Base-by-base conservation (phyloP, 2,888 invertebrate genomes). In the Sycophila texana region DNA sequence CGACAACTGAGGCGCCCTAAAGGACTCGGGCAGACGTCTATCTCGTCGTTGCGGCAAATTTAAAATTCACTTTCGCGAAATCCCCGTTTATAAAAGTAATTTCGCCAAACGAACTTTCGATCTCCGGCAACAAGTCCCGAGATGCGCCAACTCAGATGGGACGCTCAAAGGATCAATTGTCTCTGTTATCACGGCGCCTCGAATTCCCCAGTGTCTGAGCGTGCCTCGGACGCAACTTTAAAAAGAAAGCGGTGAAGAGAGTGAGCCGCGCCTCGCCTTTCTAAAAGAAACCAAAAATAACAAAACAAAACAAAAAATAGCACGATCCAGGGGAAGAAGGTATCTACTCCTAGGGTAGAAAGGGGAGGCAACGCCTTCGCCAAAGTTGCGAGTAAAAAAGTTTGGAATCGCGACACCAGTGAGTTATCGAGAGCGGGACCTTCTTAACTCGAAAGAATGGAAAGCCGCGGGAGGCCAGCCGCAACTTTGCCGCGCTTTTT, bases 301-400 rank as follows among this genome's bases (percentile, higher is more conserved):
- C 4, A 53, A 16, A 30, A 30, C 2, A n/a, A 51, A 16, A 51
- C 16, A 65, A 39, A 47, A 10, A 18, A 47, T 18, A 7, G 26
- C 3, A 60, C 20, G 60, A 39, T 39, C 7, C 39, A 49, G 14
- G 47, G 47, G 47, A 47, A 53, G 26, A 66, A 66, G 49, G 49
- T 51, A n/a, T n/a, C 4, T 7, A 10, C 10, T 39, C 0, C 39
- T 5, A 39, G 39, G 1, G 53, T 53, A 68, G 68, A 68, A 55
- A 20, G 39, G 39, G 39, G 20, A 47, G 60, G 60, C 49, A 60
- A 51, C 60, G 55, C 22, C 47, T 4, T 22, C 26, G 67, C 7
- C 0, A 60, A 72, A 72, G 22, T 72, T 49, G 57, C 65, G 47
- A 55, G 57, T 74, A 74, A 74, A 74, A 74, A 39, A 39, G 74